These are phyloP conservation scores for Cryptocephalus primarius DNA, from an alignment of 2,888 invertebrate species.

Conservation along the genomic window DNA sequence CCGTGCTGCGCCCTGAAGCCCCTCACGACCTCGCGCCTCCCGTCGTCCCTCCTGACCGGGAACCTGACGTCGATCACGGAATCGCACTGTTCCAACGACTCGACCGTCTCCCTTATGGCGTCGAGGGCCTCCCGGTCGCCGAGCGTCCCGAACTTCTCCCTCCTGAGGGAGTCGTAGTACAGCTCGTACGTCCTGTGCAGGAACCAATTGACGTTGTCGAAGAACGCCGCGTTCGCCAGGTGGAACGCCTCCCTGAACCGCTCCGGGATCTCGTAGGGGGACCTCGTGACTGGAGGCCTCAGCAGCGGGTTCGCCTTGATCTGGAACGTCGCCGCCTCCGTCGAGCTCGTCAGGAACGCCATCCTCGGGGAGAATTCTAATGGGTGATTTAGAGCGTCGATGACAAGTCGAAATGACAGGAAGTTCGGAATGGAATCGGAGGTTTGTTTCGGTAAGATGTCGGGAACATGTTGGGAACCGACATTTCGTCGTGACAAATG, in stretches of 20 bases:
- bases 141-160: slow-evolving; percentile 8
- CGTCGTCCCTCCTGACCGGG: slow-evolving; percentile 25
- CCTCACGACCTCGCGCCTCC: slow-evolving; percentile 24
- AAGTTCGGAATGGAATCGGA: too few species aligned
- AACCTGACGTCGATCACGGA: slow-evolving; percentile 29
- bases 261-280: slow-evolving; percentile 28
- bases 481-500: too few species aligned
- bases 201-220: slow-evolving; percentile 32
- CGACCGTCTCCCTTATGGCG: slow-evolving; percentile 22
- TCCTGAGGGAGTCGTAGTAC: slow-evolving; percentile 24
- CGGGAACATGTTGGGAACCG: too few species aligned
- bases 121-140: slow-evolving; percentile 13
- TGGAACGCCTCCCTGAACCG: slow-evolving; percentile 30
- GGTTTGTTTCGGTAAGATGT: too few species aligned
- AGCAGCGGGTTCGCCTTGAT: not conserved
- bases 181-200: slow-evolving; percentile 28
- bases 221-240: slow-evolving; percentile 31
- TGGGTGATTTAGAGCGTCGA: too few species aligned
- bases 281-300: not conserved
- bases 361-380: too few species aligned
- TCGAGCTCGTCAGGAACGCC: not conserved
- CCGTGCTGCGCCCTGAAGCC: slow-evolving; percentile 32
- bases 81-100: slow-evolving; percentile 28
- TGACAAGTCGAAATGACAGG: too few species aligned
- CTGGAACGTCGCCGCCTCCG: too few species aligned